Base-by-base conservation (phyloP, 2,888 invertebrate species). In the Homarus gammarus region DNA sequence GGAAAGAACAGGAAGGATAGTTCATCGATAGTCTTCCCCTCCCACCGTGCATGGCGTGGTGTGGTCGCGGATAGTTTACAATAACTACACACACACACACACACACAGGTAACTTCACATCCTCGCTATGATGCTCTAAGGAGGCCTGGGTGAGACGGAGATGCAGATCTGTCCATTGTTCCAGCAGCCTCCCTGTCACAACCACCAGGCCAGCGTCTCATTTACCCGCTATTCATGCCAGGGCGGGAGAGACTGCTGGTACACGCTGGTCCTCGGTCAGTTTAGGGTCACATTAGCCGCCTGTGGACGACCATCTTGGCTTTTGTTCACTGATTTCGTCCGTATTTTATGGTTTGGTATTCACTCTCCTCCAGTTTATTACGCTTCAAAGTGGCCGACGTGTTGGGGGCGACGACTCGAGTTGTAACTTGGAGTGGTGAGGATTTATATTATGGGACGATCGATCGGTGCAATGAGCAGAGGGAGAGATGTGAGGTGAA, bases 101-200 rank as follows among this genome's bases (percentile, higher is more conserved):
- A 70, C 33, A 70, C 31, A 70, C 70, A 70, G 12, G 12, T 6
- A 18, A 1, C 56, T 22, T 56, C 44, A 8, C 31, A 18, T 12
- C 56, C 56, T 56, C 44, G 8, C 22, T 64, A 27, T 27, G 44
- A 27, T 44, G 75, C 75, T 12, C 6, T 12, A 38, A n/a, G 44
- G 44, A 38, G 38, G 38, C 40, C 8, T 38, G 38, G 27, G 6
- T 44, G 22, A 73, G 18, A 18, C 1, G 18, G 61, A 61, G 56
- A 81, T 81, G 81, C 81, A 81, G 61, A 81, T 64, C 64, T 64
- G 79, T 1, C 81, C 40, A 61, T 81, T 81, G 81, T 81, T 81
- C 36, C 56, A 18, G n/a, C 56, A 81, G 81, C 81, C 61, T 81
- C 81, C 81, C 61, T 81, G 81, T 64, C 64, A 64, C 81, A 61